phyloP scores from a whole-genome alignment of 2,113 vertebrate genomes.

The Sturnira hondurensis region DNA sequence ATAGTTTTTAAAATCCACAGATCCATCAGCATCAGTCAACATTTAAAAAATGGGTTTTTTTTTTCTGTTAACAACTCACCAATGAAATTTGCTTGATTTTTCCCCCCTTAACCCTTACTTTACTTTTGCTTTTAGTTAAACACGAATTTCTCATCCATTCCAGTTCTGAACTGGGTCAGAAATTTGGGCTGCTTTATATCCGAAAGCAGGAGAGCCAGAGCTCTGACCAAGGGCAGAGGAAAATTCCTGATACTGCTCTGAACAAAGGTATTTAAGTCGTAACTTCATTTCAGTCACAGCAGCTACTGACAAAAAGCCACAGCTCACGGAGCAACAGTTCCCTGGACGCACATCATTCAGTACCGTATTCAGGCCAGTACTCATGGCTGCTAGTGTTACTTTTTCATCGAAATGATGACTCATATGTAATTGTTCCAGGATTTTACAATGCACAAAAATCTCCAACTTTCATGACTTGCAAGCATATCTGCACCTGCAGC shows the following conservation, averaged over 20 bases:
- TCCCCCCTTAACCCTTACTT: neutral
- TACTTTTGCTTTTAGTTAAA: neutral
- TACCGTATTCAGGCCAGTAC: conserved; percentile 20
- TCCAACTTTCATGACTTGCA: conserved; percentile 25
- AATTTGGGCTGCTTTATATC: neutral
- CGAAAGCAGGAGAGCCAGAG: neutral
- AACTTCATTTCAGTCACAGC: conserved; percentile 53
- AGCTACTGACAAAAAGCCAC: conserved; percentile 56
- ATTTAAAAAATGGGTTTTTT: neutral
- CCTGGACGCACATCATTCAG: conserved; percentile 53
- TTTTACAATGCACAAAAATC: conserved; percentile 51
- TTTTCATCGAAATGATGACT: conserved; percentile 51
- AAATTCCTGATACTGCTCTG: neutral
- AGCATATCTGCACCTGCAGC: conserved; percentile 23
- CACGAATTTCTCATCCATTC: neutral
- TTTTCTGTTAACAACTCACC: conserved; percentile 20
- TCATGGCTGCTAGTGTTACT: conserved; percentile 37
- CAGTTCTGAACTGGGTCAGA: conserved; percentile 50
- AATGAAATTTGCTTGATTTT: neutral
- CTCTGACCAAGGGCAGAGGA: conserved; percentile 14
- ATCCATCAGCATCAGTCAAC: conserved; percentile 28
- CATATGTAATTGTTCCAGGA: conserved; percentile 47
- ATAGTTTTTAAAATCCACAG: neutral
- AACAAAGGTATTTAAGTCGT: neutral
- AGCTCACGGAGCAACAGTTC: conserved; percentile 11